Evolutionary conservation across 2,797 vertebrate species (phyloP).

Genomic region (Leptodactylus fallax): DNA sequence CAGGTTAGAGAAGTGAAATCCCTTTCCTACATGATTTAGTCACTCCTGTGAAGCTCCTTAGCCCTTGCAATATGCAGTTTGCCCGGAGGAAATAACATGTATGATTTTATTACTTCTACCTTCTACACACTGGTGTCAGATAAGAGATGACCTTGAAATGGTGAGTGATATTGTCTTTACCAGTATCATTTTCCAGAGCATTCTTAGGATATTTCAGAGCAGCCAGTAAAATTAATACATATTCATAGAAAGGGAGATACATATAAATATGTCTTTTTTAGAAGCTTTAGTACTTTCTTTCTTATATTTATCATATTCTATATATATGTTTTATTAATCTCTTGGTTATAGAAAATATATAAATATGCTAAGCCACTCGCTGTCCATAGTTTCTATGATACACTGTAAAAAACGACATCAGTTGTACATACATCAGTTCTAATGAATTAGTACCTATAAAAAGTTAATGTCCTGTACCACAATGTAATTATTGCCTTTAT

Average conservation of each 20-base stretch:
- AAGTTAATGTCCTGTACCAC: too few relatives aligned
- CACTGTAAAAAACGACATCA: too few relatives aligned
- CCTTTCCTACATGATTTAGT: conserved; percentile 20
- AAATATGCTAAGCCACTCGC: too few relatives aligned
- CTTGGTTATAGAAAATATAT: too few relatives aligned
- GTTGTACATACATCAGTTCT: too few relatives aligned
- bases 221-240: too few relatives aligned
- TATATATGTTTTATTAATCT: neutral
- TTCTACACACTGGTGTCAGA: neutral
- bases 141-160: neutral
- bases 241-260: too few relatives aligned
- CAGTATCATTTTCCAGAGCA: neutral
- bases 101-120: neutral
- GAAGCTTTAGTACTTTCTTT: too few relatives aligned
- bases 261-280: too few relatives aligned
- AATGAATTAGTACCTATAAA: too few relatives aligned
- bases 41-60: neutral
- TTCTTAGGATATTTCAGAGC: neutral
- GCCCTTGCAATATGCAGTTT: neutral
- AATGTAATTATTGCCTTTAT: too few relatives aligned
- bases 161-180: conserved; percentile 25
- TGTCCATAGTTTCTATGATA: too few relatives aligned
- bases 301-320: neutral
- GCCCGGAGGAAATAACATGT: neutral
- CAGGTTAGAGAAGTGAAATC: conserved; percentile 39